Percentiles rank a stretch among this genome's conserved stretches.
phyloP scores from a whole-genome alignment of 2,113 vertebrate species.

The Sceloporus undulatus region DNA sequence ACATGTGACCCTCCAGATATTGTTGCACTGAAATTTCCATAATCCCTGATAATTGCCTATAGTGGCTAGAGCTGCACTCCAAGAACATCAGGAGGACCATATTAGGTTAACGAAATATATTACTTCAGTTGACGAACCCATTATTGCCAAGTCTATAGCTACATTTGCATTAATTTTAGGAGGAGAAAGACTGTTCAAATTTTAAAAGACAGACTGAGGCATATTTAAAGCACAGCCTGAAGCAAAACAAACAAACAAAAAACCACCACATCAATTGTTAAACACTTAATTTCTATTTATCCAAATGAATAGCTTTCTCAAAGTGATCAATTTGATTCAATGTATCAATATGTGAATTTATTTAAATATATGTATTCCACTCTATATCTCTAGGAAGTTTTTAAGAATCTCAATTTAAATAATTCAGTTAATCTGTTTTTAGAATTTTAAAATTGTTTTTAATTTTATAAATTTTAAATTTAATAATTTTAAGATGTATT shows the following conservation, averaged over 20 bases:
- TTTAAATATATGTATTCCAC: too few relatives aligned
- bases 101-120: background rate
- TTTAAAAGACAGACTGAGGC: background rate
- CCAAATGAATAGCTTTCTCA: conserved; percentile 51
- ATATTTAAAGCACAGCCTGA: background rate
- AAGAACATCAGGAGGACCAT: too few relatives aligned
- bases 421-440: too few relatives aligned
- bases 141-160: background rate
- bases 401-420: too few relatives aligned
- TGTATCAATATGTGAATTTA: too few relatives aligned
- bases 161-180: background rate
- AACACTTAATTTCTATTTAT: conserved; percentile 30
- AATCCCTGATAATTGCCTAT: too few relatives aligned
- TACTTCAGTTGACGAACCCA: background rate
- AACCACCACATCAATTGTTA: background rate
- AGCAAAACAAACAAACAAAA: conserved; percentile 11
- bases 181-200: conserved; percentile 10
- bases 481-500: background rate
- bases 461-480: conserved; percentile 37
- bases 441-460: too few relatives aligned
- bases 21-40: too few relatives aligned
- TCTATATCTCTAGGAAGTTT: too few relatives aligned
- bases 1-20: too few relatives aligned
- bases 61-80: too few relatives aligned
- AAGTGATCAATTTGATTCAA: background rate